Percentiles rank a stretch among this genome's conserved stretches.
phyloP scores from a whole-genome alignment of 2,797 vertebrate species.

The Carapus acus region DNA sequence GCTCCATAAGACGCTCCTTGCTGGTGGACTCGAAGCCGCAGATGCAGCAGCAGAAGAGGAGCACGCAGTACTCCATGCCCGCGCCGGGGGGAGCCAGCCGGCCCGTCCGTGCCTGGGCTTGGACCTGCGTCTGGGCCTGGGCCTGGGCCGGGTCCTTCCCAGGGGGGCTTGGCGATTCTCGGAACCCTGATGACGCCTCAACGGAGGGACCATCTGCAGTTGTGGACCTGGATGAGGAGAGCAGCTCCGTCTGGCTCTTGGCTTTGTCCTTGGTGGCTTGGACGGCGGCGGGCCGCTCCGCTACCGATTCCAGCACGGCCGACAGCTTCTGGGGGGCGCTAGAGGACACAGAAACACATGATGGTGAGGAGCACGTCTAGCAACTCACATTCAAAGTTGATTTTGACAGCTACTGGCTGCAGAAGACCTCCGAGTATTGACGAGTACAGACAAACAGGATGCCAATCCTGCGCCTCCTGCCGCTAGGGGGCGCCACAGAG shows the following conservation, averaged over 20 bases:
- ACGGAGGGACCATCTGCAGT: not conserved
- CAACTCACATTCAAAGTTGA: too few relatives aligned
- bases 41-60: constrained; percentile 97
- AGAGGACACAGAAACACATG: not conserved
- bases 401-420: too few relatives aligned
- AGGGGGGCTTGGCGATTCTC: constrained; percentile 21
- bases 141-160: constrained; percentile 49
- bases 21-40: constrained; percentile 97
- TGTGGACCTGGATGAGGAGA: not conserved
- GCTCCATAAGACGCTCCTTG: constrained; percentile 87
- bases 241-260: constrained; percentile 14
- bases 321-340: constrained; percentile 60
- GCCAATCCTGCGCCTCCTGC: too few relatives aligned
- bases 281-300: constrained; percentile 31
- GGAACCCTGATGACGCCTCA: constrained; percentile 8
- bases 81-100: constrained; percentile 33
- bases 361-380: too few relatives aligned
- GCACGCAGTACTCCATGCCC: constrained; percentile 84
- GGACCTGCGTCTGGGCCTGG: constrained; percentile 57
- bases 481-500: too few relatives aligned
- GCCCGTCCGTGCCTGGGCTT: constrained; percentile 52
- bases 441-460: too few relatives aligned
- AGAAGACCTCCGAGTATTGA: too few relatives aligned
- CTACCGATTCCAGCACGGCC: constrained; percentile 32
- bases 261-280: constrained; percentile 33